Conservation (phyloP, 2,888 invertebrate species). For the Drosophila basisetae region DNA sequence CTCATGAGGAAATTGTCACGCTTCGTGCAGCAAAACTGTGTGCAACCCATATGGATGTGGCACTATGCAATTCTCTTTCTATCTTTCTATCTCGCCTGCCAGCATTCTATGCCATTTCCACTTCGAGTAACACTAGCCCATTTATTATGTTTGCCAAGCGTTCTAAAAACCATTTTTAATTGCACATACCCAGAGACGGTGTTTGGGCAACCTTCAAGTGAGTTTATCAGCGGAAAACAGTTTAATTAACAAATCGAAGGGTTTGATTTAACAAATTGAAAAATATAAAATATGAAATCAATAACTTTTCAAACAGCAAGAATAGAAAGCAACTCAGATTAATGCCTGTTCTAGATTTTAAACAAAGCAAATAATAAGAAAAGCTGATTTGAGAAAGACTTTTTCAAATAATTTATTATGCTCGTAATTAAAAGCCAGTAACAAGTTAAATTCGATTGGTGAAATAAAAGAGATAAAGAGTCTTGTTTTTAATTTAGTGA, state of each 20-base stretch:
- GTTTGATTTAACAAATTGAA: no score
- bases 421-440: neutral
- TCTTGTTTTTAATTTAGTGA: neutral
- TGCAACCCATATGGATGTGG: conserved; percentile 34
- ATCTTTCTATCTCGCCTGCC: neutral
- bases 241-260: neutral
- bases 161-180: conserved; percentile 28
- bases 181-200: neutral
- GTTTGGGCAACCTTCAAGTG: neutral
- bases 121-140: conserved; percentile 53
- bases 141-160: conserved; percentile 30
- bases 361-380: neutral
- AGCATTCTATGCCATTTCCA: neutral
- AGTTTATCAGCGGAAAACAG: neutral
- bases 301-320: neutral
- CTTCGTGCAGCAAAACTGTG: conserved; percentile 39
- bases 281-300: neutral
- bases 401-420: neutral
- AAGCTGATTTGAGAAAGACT: neutral
- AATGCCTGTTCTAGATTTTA: neutral
- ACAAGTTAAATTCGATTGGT: neutral
- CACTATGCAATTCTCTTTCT: conserved; percentile 17
- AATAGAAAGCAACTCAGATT: neutral
- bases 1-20: conserved; percentile 58
- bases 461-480: neutral